Percentiles rank a stretch among this genome's conserved stretches.
Evolutionary conservation across 2,888 invertebrate genomes (phyloP).

Genomic region (Athalia cordata): DNA sequence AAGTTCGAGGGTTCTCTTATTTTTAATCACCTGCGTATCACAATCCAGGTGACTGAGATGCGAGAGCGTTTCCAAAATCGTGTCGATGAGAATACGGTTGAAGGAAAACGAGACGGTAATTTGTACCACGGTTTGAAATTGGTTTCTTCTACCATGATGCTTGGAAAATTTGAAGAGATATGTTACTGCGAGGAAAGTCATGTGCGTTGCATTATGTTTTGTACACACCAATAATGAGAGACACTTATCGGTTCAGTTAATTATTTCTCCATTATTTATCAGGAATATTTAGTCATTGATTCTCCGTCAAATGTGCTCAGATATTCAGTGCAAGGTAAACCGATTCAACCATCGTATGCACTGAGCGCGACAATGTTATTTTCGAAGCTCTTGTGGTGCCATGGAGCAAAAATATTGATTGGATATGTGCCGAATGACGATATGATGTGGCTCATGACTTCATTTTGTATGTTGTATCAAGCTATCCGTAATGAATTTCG

Average conservation of each 20-base stretch:
- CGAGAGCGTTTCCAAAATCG: slow-evolving; percentile 50
- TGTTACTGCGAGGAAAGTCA: slow-evolving; percentile 56
- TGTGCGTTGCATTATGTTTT: slow-evolving; percentile 47
- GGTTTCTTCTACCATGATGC: slow-evolving; percentile 50
- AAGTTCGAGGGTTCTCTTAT: too few species aligned
- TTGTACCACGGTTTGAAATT: slow-evolving; percentile 58
- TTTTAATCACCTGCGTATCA: too few species aligned
- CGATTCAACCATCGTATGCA: slow-evolving; percentile 52
- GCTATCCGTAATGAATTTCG: slow-evolving; percentile 55
- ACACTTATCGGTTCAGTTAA: not conserved
- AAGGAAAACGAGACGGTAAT: slow-evolving; percentile 54
- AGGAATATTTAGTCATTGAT: slow-evolving; percentile 58
- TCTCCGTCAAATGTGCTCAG: slow-evolving; percentile 50
- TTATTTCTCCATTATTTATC: slow-evolving; percentile 5
- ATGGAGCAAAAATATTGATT: slow-evolving; percentile 47
- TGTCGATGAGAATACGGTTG: slow-evolving; percentile 51
- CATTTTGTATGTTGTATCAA: slow-evolving; percentile 50
- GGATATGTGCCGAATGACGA: slow-evolving; percentile 55
- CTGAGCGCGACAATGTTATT: slow-evolving; percentile 54
- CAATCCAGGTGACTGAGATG: slow-evolving; percentile 41
- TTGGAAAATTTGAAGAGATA: slow-evolving; percentile 52
- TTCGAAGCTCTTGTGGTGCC: slow-evolving; percentile 57
- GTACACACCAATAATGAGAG: not conserved
- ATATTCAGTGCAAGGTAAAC: slow-evolving; percentile 58
- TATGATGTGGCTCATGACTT: slow-evolving; percentile 54